Conservation (phyloP, 2,888 invertebrate genomes). For the Orthosia gracilis region DNA sequence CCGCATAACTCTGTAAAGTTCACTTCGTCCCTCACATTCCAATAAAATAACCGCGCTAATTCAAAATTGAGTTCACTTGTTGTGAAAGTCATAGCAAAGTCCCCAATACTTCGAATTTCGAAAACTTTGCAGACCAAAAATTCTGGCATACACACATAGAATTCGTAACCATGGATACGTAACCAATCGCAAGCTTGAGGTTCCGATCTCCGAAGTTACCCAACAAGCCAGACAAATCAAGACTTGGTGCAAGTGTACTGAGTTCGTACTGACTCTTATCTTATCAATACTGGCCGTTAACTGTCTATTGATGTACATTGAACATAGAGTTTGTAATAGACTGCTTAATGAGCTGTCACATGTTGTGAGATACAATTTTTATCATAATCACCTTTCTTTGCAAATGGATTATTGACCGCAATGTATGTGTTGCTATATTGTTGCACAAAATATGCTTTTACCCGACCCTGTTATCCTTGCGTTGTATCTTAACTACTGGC, state of each 20-base stretch:
- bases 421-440: not conserved
- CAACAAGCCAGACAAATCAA: conserved; percentile 28
- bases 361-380: conserved; percentile 8
- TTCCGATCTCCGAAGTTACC: conserved; percentile 7
- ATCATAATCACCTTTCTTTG: too few relatives aligned
- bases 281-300: conserved; percentile 39
- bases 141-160: not conserved
- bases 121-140: not conserved
- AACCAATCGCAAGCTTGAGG: conserved; percentile 2
- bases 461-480: not conserved
- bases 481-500: not conserved
- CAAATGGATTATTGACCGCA: conserved; percentile 14
- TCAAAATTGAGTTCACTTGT: conserved; percentile 7
- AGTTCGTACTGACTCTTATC: conserved; percentile 39
- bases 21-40: not conserved
- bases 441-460: not conserved
- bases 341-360: conserved; percentile 6
- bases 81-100: not conserved
- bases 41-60: not conserved
- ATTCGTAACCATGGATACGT: not conserved
- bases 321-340: conserved; percentile 29
- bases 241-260: conserved; percentile 33
- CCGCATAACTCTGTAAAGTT: not conserved
- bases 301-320: conserved; percentile 41
- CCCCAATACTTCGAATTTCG: conserved; percentile 18